A percentile compares a stretch with the other conserved stretches of the same genome.
phyloP scores from a whole-genome alignment of 2,797 vertebrate species.

The Helicolenus hilgendorfi region DNA sequence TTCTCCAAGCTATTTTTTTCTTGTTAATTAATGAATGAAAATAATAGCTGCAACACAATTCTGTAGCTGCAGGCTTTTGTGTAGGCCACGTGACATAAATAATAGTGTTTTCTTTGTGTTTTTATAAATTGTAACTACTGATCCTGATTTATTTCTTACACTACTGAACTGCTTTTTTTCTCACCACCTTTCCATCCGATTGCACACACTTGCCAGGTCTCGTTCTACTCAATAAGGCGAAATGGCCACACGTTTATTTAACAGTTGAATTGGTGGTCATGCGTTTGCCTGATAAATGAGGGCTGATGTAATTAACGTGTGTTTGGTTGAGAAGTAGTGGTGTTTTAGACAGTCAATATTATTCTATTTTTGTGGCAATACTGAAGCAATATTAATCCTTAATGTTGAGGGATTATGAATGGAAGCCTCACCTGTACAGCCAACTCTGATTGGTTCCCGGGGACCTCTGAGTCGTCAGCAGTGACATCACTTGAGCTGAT shows the following conservation, averaged over 20 bases:
- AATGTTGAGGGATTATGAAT: constrained; percentile 65
- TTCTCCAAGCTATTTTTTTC: constrained; percentile 1
- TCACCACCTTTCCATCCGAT: constrained; percentile 20
- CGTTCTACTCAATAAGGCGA: not conserved
- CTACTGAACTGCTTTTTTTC: constrained; percentile 79
- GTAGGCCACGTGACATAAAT: constrained; percentile 19
- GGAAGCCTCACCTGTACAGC: constrained; percentile 77
- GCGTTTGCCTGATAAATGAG: constrained; percentile 81
- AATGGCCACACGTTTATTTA: constrained; percentile 11
- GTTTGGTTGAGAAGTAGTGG: constrained; percentile 74
- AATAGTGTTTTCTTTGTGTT: constrained; percentile 18
- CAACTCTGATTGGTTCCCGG: constrained; percentile 73
- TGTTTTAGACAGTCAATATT: constrained; percentile 75
- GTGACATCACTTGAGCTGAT: constrained; percentile 75
- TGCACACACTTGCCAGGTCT: constrained; percentile 15
- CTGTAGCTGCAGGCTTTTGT: constrained; percentile 23
- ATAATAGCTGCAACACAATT: not conserved
- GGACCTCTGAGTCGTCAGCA: constrained; percentile 60
- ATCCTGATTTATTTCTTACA: constrained; percentile 73
- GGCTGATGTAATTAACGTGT: constrained; percentile 66
- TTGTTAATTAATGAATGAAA: constrained; percentile 13
- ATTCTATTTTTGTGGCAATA: constrained; percentile 88
- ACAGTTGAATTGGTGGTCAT: constrained; percentile 52
- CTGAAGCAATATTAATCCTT: constrained; percentile 91
- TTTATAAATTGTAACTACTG: constrained; percentile 81